Conservation (phyloP, 2,888 invertebrate genomes). For the Hemaris fuciformis region DNA sequence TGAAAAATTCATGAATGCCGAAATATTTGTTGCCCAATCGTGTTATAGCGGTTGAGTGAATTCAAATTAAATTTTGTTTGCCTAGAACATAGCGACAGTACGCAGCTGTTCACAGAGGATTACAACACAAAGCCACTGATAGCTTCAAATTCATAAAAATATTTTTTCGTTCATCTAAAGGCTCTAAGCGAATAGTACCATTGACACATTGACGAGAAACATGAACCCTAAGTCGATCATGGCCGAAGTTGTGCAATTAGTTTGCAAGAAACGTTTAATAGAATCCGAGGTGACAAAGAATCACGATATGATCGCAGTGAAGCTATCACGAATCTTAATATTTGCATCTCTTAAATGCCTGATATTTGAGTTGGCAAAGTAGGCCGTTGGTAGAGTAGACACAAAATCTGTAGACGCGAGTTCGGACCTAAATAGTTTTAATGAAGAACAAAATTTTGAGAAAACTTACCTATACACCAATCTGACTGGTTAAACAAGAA, state of each 20-base stretch:
- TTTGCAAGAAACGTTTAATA: slow-evolving; percentile 10
- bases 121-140: not conserved
- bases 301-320: slow-evolving; percentile 1
- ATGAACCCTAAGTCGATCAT: slow-evolving; percentile 28
- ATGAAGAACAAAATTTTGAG: too few species aligned
- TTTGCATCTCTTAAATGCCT: too few species aligned
- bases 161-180: not conserved
- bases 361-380: too few species aligned
- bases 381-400: too few species aligned
- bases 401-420: too few species aligned
- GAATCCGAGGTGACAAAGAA: slow-evolving; percentile 3
- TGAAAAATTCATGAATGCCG: not conserved
- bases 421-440: too few species aligned
- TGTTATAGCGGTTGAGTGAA: not conserved
- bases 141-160: not conserved
- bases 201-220: slow-evolving; percentile 19
- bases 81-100: not conserved
- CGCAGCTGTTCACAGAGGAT: not conserved
- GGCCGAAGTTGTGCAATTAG: slow-evolving; percentile 28
- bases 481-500: too few species aligned
- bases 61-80: not conserved
- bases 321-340: not conserved
- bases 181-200: slow-evolving; percentile 18
- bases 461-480: too few species aligned
- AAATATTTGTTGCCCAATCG: not conserved